A percentile compares a stretch with the other conserved stretches of the same genome.
These are phyloP conservation scores for Thymelicus lineola DNA, from an alignment of 2,888 invertebrate species.

Conservation along the genomic window DNA sequence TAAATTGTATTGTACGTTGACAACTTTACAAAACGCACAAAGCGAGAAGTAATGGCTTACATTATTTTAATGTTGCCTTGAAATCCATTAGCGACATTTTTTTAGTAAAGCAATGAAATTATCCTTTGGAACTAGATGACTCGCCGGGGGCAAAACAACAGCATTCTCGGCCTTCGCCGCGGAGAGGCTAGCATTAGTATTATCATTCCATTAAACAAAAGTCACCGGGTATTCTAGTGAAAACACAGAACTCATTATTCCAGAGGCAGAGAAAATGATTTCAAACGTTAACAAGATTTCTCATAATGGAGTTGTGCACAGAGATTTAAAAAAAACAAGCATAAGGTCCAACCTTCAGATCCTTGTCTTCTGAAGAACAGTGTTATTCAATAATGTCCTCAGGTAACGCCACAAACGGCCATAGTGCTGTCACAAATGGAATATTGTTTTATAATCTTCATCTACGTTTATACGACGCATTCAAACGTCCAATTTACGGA, in stretches of 20 bases:
- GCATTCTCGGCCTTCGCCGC: constrained; percentile 78
- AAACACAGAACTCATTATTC: constrained; percentile 83
- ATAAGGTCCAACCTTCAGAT: constrained; percentile 57
- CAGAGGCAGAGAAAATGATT: constrained; percentile 80
- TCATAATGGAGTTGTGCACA: constrained; percentile 81
- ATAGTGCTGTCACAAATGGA: constrained; percentile 48
- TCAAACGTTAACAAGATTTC: constrained; percentile 84
- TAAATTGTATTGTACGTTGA: constrained; percentile 24
- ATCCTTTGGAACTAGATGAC: constrained; percentile 79
- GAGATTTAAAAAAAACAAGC: constrained; percentile 83
- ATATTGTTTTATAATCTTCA: constrained; percentile 59
- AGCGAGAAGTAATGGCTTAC: constrained; percentile 32
- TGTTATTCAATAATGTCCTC: constrained; percentile 55
- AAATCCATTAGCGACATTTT: constrained; percentile 71
- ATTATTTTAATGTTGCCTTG: constrained; percentile 65
- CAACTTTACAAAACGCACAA: constrained; percentile 21
- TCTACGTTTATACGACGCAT: constrained; percentile 46
- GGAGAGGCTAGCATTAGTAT: constrained; percentile 82
- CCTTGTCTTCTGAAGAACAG: constrained; percentile 56
- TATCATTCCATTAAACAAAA: constrained; percentile 85
- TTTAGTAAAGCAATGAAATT: constrained; percentile 77
- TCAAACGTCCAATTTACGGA: constrained; percentile 44
- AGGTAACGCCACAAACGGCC: constrained; percentile 41
- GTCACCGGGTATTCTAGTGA: constrained; percentile 83
- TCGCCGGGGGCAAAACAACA: constrained; percentile 79